Conservation (phyloP, 2,888 invertebrate species). For the Keiferia lycopersicella region DNA sequence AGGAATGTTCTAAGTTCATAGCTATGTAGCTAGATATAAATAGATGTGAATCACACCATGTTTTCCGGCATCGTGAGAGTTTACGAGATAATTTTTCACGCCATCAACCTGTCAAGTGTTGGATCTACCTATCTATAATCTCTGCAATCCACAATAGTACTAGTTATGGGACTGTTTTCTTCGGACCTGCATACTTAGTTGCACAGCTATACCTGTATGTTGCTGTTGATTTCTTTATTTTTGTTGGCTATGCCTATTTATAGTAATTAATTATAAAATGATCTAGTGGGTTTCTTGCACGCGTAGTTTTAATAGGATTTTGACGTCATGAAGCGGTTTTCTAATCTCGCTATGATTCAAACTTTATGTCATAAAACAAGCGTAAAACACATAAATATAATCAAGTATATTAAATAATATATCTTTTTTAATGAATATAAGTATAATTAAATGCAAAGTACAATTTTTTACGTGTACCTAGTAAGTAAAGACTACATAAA, state of each 20-base stretch:
- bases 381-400: too few species aligned
- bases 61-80: constrained; percentile 14
- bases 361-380: too few species aligned
- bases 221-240: too few species aligned
- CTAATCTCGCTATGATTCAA: too few species aligned
- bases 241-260: too few species aligned
- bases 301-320: not conserved
- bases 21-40: not conserved
- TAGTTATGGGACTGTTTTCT: not conserved
- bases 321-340: too few species aligned
- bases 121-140: constrained; percentile 5
- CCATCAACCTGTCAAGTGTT: constrained; percentile 1
- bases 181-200: not conserved
- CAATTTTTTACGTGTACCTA: too few species aligned
- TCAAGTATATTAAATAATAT: too few species aligned
- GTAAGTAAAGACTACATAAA: too few species aligned
- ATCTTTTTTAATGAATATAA: too few species aligned
- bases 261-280: not conserved
- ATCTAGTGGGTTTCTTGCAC: not conserved
- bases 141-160: not conserved
- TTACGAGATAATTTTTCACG: not conserved
- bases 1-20: not conserved
- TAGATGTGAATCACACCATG: constrained; percentile 3
- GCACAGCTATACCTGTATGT: not conserved
- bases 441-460: too few species aligned